Percentiles rank a stretch among this genome's conserved stretches.
phyloP scores from a whole-genome alignment of 2,888 invertebrate genomes.

The Diarsia rubi region DNA sequence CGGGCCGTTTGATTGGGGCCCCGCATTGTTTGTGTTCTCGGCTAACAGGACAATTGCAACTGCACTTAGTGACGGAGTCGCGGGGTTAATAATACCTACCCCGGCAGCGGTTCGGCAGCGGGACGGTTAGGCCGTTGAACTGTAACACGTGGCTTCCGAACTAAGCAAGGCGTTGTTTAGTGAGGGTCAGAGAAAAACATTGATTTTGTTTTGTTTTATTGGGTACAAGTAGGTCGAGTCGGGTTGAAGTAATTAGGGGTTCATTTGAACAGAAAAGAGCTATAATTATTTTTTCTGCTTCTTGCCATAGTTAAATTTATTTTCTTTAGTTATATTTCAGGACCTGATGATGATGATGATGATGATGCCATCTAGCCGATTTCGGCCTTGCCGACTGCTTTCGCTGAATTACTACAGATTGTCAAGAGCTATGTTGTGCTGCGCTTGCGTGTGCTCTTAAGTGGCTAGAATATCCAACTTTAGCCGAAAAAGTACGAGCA shows the following conservation, averaged over 20 bases:
- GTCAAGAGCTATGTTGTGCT: too few relatives aligned
- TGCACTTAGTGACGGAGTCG: slow-evolving; percentile 75
- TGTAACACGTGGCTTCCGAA: slow-evolving; percentile 48
- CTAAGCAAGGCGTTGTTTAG: slow-evolving; percentile 18
- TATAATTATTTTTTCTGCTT: not conserved
- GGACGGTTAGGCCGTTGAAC: slow-evolving; percentile 56
- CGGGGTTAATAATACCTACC: slow-evolving; percentile 72
- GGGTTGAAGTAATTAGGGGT: not conserved
- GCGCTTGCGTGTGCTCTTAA: too few relatives aligned
- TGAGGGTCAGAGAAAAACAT: slow-evolving; percentile 4
- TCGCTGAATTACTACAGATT: too few relatives aligned
- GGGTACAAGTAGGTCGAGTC: not conserved
- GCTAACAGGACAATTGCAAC: slow-evolving; percentile 83
- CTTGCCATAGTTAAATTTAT: too few relatives aligned
- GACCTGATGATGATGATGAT: too few relatives aligned
- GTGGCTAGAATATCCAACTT: too few relatives aligned
- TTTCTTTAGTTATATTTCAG: not conserved
- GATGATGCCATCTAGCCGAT: too few relatives aligned
- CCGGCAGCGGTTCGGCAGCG: slow-evolving; percentile 35
- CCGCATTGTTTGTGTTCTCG: slow-evolving; percentile 83
- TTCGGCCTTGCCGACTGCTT: too few relatives aligned
- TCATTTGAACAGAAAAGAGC: not conserved
- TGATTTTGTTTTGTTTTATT: slow-evolving; percentile 24
- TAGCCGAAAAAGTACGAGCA: too few relatives aligned
- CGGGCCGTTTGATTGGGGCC: slow-evolving; percentile 84